These are phyloP conservation scores for Ericerus pela DNA, from an alignment of 1,140 invertebrate genomes.

Conservation along the genomic window DNA sequence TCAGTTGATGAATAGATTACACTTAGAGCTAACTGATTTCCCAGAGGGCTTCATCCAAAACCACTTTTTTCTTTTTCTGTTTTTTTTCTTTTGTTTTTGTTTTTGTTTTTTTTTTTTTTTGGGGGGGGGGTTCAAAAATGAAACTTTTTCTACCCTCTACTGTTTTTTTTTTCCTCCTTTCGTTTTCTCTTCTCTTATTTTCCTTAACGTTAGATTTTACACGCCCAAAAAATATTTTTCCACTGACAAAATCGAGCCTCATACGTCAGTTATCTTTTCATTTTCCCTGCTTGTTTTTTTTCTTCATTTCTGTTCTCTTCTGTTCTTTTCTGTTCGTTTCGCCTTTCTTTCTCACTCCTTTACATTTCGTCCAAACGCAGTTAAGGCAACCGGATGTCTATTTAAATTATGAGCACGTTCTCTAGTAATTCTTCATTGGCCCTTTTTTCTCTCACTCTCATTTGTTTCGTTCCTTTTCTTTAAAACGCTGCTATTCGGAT, in stretches of 20 bases:
- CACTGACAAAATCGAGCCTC: neutral
- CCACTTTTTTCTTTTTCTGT: neutral
- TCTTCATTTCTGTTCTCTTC: too few species aligned
- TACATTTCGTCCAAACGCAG: too few species aligned
- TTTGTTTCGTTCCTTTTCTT: neutral
- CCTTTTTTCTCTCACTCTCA: too few species aligned
- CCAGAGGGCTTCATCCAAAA: neutral
- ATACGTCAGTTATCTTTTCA: conserved; percentile 7
- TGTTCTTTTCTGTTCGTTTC: too few species aligned
- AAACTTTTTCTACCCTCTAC: too few species aligned
- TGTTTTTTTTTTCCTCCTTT: too few species aligned
- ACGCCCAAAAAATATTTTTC: conserved; percentile 5
- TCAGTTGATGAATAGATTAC: conserved; percentile 9
- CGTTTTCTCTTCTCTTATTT: too few species aligned
- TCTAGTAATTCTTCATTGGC: too few species aligned
- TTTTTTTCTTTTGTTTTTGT: neutral
- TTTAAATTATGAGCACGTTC: conserved; percentile 8
- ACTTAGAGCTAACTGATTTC: conserved; percentile 7
- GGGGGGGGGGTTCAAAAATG: too few species aligned
- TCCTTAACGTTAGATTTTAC: too few species aligned
- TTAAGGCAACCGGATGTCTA: conserved; percentile 4
- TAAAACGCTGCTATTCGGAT: neutral
- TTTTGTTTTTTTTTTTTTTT: too few species aligned
- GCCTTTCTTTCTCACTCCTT: too few species aligned
- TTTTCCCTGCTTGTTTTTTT: conserved; percentile 4